These are phyloP conservation scores for Creontiades dilutus DNA, from an alignment of 2,888 invertebrate species.

Conservation along the genomic window DNA sequence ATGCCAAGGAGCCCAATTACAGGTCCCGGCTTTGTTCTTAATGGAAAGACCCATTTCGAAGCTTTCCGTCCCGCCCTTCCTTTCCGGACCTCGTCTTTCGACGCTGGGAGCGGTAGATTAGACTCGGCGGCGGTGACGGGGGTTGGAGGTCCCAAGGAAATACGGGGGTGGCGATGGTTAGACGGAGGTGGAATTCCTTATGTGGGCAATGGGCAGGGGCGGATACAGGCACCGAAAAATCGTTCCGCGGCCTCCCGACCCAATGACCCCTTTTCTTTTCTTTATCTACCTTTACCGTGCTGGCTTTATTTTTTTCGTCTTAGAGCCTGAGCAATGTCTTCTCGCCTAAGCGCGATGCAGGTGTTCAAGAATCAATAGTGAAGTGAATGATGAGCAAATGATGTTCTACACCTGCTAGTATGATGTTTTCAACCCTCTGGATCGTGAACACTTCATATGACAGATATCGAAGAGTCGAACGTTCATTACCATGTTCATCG, in stretches of 20 bases:
- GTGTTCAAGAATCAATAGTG: too few species aligned
- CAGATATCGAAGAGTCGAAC: too few species aligned
- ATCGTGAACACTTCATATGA: too few species aligned
- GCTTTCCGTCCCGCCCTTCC: conserved; percentile 1
- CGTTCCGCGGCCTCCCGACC: conserved; percentile 22
- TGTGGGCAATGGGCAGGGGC: conserved; percentile 7
- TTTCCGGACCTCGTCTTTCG: background rate
- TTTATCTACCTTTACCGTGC: background rate
- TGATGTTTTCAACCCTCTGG: too few species aligned
- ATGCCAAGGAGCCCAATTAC: conserved; percentile 29
- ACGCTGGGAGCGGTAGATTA: conserved; percentile 29
- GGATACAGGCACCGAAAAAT: conserved; percentile 8
- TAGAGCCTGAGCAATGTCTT: background rate
- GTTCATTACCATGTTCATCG: too few species aligned
- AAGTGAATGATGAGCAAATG: too few species aligned
- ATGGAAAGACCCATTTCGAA: conserved; percentile 44
- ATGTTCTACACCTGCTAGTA: too few species aligned
- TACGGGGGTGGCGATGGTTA: conserved; percentile 1
- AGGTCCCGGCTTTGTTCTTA: background rate
- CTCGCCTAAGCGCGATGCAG: too few species aligned
- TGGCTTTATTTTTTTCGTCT: background rate
- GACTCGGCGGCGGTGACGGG: background rate
- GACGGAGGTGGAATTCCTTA: conserved; percentile 13
- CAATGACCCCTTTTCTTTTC: conserved; percentile 8
- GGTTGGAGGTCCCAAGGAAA: background rate